Evolutionary conservation across 2,113 vertebrate species (phyloP).

Genomic region (Loxodonta africana): DNA sequence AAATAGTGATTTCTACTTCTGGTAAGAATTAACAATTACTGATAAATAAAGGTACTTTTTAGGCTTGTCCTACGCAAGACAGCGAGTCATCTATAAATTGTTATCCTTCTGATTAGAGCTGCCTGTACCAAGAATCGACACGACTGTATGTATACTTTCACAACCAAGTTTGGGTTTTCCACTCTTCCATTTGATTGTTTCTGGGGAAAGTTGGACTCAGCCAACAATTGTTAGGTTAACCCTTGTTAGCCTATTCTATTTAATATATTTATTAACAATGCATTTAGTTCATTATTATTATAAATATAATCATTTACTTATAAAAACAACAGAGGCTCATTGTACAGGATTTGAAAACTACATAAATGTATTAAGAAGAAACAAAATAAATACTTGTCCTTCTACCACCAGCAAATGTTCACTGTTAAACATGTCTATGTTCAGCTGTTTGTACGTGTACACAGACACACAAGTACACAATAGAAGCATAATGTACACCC

Average conservation of each 20-base stretch:
- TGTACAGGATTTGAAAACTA: background rate
- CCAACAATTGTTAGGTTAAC: background rate
- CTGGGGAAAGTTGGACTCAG: background rate
- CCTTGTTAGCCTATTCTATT: background rate
- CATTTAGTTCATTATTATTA: background rate
- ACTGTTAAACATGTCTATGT: background rate
- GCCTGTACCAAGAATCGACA: background rate
- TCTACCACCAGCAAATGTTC: background rate
- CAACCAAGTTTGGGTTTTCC: background rate
- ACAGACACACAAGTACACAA: background rate
- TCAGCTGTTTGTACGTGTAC: background rate
- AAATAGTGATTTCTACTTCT: background rate
- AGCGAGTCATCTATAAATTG: background rate
- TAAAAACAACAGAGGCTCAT: background rate
- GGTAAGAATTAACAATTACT: background rate
- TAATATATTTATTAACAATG: background rate
- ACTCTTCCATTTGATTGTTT: background rate
- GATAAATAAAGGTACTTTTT: background rate
- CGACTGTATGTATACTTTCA: background rate
- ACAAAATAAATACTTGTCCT: background rate
- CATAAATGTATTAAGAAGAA: background rate
- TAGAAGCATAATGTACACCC: background rate
- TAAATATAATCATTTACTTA: constrained; percentile 4
- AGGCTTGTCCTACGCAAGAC: background rate
- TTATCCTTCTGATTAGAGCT: background rate